phyloP scores from a whole-genome alignment of 2,797 vertebrate species.

The Sebastes steindachneri region DNA sequence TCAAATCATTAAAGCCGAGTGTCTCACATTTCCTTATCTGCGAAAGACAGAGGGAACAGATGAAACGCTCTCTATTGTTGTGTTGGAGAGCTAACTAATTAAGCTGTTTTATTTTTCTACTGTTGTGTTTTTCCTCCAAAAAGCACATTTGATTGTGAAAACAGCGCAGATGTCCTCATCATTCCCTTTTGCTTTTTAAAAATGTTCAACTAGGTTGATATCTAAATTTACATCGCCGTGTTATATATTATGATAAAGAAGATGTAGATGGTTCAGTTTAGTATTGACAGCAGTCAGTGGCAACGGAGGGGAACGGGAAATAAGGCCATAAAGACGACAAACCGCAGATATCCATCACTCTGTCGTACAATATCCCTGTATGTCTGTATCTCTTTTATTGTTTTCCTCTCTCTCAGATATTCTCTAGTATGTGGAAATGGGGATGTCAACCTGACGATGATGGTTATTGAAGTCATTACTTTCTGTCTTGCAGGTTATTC shows the following conservation, averaged over 20 bases:
- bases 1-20: slow-evolving; percentile 37
- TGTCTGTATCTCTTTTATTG: slow-evolving; percentile 3
- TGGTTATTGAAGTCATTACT: slow-evolving; percentile 30
- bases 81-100: slow-evolving; percentile 31
- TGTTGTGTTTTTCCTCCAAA: slow-evolving; percentile 2
- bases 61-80: slow-evolving; percentile 36
- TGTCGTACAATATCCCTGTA: not conserved
- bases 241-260: not conserved
- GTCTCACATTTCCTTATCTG: slow-evolving; percentile 56
- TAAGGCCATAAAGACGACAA: not conserved
- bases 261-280: not conserved
- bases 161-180: not conserved
- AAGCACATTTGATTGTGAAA: slow-evolving; percentile 9
- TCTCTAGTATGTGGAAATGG: slow-evolving; percentile 14
- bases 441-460: not conserved
- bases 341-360: not conserved
- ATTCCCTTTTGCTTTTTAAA: not conserved
- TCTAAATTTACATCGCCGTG: not conserved
- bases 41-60: slow-evolving; percentile 40
- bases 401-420: slow-evolving; percentile 6
- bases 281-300: not conserved
- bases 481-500: slow-evolving; percentile 89
- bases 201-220: not conserved
- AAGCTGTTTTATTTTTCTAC: slow-evolving; percentile 33
- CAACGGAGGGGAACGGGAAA: not conserved